Percentiles rank a stretch among this genome's conserved stretches.
Evolutionary conservation across 2,113 vertebrate genomes (phyloP).

Genomic region (Irena cyanogastra): DNA sequence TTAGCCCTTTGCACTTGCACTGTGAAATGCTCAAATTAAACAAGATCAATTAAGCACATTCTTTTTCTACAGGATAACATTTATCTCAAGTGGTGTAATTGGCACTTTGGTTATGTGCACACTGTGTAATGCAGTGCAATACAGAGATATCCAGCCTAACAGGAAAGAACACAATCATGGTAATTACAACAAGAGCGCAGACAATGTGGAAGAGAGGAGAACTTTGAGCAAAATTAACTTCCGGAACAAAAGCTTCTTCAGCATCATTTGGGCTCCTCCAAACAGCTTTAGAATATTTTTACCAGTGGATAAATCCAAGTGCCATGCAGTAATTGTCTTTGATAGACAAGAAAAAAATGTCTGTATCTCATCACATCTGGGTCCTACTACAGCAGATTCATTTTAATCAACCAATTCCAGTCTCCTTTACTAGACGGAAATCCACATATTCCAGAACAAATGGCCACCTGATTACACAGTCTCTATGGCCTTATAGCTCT

Average conservation of each 20-base stretch:
- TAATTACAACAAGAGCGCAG: background rate
- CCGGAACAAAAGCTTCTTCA: background rate
- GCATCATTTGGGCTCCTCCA: background rate
- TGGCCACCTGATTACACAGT: background rate
- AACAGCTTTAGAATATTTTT: conserved; percentile 17
- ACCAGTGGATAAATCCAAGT: background rate
- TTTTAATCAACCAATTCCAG: background rate
- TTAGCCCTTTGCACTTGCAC: conserved; percentile 15
- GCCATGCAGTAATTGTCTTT: background rate
- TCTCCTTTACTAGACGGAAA: background rate
- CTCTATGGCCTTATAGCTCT: background rate
- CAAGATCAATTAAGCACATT: background rate
- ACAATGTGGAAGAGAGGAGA: background rate
- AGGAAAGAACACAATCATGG: background rate
- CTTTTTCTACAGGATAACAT: background rate
- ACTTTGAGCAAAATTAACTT: background rate
- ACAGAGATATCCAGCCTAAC: background rate
- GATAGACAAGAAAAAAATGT: background rate
- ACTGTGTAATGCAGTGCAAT: background rate
- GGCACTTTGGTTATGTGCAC: background rate
- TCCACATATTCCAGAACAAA: background rate
- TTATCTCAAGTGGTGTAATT: conserved; percentile 28
- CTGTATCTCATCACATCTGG: background rate
- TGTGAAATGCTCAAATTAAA: conserved; percentile 12
- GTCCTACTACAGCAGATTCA: background rate